Evolutionary conservation across 2,888 invertebrate genomes (phyloP), one percentile per base, ranked within the genome.

Genomic region (Glaucopsyche alexis): DNA sequence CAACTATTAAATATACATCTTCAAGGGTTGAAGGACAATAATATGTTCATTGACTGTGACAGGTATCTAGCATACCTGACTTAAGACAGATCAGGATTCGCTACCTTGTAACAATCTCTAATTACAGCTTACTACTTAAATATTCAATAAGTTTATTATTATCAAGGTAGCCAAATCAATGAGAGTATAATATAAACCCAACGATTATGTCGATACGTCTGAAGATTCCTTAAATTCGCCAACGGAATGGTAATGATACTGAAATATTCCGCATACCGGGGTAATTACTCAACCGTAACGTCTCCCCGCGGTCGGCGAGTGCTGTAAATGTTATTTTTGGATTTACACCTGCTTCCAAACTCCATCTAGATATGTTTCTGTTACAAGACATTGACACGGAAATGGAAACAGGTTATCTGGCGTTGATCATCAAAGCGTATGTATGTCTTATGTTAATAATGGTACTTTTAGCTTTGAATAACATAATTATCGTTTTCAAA

Each of bases 341-440:
- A 72, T 65, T 72, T 65, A 49, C 72, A 72, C 72, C 72, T 72
- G 72, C 69, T 72, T 60, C 49, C 11, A 38, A 47, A 76, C 77
- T 81, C 82, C 75, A 79, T 81, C 80, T 78, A 80, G 81, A 81
- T 85, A 85, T 85, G 86, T 87, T 86, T 87, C 86, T 86, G 85
- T 79, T 82, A 76, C 74, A 77, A 85, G 85, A 87, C 87, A 87
- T 85, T 87, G 87, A 87, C 87, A 87, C 82, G 79, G 49, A 49
- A 65, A 40, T 47, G 11, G 69, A 14, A 29, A 29, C 47, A 29
- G 47, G 49, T 49, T 49, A 11, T 47, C 69, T 47, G 60, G 13
- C 29, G 29, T 19, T 60, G 13, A 29, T 29, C 29, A 13, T 60
- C 38, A 14, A 38, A 11, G 38, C 29, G 29, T 38, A 7, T 16